Evolutionary conservation across 2,113 vertebrate genomes (phyloP).

Genomic region (Chitala chitala): DNA sequence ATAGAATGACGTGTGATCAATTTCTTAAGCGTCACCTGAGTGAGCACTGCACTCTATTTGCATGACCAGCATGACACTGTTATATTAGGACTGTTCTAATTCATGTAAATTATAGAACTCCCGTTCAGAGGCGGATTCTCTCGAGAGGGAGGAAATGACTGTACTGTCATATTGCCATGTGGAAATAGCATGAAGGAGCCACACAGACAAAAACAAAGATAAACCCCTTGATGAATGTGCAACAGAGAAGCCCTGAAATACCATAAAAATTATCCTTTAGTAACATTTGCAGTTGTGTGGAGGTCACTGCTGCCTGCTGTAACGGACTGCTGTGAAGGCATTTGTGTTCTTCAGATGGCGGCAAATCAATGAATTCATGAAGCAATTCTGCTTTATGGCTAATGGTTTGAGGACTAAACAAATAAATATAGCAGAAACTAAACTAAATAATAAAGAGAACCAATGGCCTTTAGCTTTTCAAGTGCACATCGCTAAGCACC

Average conservation of each 20-base stretch:
- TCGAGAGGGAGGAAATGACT: background rate
- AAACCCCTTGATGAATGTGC: background rate
- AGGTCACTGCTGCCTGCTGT: background rate
- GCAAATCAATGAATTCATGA: conserved; percentile 21
- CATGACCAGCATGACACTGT: background rate
- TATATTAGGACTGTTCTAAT: background rate
- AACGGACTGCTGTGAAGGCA: background rate
- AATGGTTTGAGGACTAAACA: background rate
- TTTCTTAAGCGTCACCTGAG: background rate
- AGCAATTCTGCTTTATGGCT: background rate
- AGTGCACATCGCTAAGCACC: background rate
- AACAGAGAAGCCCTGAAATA: background rate
- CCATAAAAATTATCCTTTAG: background rate
- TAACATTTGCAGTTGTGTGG: background rate
- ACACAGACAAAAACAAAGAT: background rate
- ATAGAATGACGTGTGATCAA: background rate
- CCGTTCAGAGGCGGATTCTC: background rate
- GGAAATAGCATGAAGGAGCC: background rate
- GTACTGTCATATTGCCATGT: too few relatives aligned
- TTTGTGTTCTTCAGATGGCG: background rate
- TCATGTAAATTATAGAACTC: background rate
- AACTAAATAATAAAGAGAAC: conserved; percentile 8
- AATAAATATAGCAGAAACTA: conserved; percentile 13
- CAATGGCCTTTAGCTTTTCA: conserved; percentile 1
- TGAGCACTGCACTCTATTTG: background rate